phyloP scores from a whole-genome alignment of 2,113 vertebrate genomes.

The Myanophis thanlyinensis region DNA sequence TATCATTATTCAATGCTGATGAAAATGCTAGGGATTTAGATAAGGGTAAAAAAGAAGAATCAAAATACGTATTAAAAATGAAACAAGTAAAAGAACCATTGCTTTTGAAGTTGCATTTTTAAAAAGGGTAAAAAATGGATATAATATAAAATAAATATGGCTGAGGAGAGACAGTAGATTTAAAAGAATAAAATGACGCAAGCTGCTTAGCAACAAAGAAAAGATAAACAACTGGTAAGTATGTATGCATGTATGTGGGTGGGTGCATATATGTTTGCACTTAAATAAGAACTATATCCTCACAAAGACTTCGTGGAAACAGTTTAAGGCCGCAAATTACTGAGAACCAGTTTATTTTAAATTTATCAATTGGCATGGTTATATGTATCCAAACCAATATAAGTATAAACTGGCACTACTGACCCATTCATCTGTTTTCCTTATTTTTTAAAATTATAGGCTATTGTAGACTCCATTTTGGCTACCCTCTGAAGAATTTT shows the following conservation, averaged over 20 bases:
- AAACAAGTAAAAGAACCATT: neutral
- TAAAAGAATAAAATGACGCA: constrained; percentile 36
- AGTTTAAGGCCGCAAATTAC: neutral
- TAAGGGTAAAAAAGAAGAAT: neutral
- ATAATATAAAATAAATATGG: constrained; percentile 15
- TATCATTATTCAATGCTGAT: neutral
- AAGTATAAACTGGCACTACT: constrained; percentile 45
- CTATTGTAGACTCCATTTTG: constrained; percentile 45
- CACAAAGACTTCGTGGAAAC: constrained; percentile 25
- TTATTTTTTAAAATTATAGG: constrained; percentile 61
- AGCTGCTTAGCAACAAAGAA: constrained; percentile 30
- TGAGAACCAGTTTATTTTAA: constrained; percentile 35
- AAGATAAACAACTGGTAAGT: constrained; percentile 47
- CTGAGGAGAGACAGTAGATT: constrained; percentile 33
- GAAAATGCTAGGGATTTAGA: constrained; percentile 18
- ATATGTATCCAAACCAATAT: constrained; percentile 41
- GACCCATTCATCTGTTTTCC: constrained; percentile 43
- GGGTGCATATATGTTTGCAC: constrained; percentile 30
- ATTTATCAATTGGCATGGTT: constrained; percentile 47
- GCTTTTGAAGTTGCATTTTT: constrained; percentile 23
- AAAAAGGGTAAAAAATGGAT: constrained; percentile 9
- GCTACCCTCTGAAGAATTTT: constrained; percentile 42
- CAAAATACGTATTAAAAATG: neutral
- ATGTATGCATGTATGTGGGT: neutral
- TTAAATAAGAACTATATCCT: constrained; percentile 56